These are phyloP conservation scores for Scomber scombrus DNA, from an alignment of 2,113 vertebrate species.

Conservation along the genomic window DNA sequence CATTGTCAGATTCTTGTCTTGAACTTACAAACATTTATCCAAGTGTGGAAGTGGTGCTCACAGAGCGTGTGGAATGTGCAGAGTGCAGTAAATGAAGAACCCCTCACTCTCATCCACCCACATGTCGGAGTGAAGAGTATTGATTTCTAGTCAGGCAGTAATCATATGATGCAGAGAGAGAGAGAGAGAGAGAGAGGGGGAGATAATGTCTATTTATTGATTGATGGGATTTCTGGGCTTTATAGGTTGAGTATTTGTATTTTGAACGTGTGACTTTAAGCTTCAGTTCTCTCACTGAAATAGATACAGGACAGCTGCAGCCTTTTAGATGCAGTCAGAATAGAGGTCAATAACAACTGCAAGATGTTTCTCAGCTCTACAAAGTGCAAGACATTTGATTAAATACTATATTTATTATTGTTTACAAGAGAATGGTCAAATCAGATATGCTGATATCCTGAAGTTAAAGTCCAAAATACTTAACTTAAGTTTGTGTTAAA, in stretches of 20 bases:
- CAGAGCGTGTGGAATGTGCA: conserved; percentile 1
- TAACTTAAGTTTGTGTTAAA: neutral
- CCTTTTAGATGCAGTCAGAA: neutral
- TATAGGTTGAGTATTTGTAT: neutral
- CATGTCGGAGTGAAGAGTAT: conserved; percentile 38
- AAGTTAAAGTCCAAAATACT: neutral
- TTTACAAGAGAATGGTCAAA: too few relatives aligned
- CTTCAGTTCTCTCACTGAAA: conserved; percentile 1
- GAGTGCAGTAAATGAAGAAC: conserved; percentile 13
- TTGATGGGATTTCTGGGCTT: neutral
- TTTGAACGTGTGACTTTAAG: neutral
- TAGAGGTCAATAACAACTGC: neutral
- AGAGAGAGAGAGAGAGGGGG: neutral
- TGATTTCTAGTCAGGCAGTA: conserved; percentile 49
- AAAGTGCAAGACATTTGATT: too few relatives aligned
- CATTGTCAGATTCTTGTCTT: conserved; percentile 14
- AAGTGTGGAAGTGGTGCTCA: neutral
- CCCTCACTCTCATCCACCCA: neutral
- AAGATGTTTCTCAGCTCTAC: neutral
- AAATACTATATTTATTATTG: too few relatives aligned
- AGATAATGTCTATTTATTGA: conserved; percentile 32
- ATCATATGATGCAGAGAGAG: neutral
- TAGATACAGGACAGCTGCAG: neutral
- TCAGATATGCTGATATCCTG: too few relatives aligned
- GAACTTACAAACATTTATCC: conserved; percentile 33